Evolutionary conservation across 2,797 vertebrate species (phyloP), one percentile per base, ranked within the genome.

Genomic region (Erpetoichthys calabaricus): DNA sequence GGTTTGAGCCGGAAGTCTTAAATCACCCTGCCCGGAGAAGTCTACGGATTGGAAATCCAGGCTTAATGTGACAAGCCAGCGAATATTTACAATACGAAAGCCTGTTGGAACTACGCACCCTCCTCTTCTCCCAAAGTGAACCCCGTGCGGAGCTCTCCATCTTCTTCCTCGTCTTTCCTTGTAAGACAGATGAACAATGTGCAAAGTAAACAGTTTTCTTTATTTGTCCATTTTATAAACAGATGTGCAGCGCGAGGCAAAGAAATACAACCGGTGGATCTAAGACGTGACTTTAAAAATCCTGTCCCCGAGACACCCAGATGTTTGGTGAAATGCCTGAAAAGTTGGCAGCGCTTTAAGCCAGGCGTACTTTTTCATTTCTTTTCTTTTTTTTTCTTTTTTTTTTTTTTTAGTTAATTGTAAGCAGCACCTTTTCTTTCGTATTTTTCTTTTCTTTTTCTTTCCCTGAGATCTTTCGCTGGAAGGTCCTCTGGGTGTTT

Each of bases 301-400:
- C 9, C 5, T 9, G 50, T 51, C 41, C 50, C 41, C 41, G 5
- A 51, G 41, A 51, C 50, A 51, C 4, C 5, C 50, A 51, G 50
- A 51, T 51, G 50, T 51, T 51, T 51, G 51, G 50, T 6, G 9
- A 51, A 51, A 51, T 51, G 50, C 5, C 8, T 6, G 8, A 51
- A 51, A 51, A 6, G 8, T 9, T 51, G 50, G 8, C 50, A 51
- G 50, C 5, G 8, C 41, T 5, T 51, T 6, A 51, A 8, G 5
- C 9, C 50, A 51, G 70, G 68, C 67, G 47, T 62, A 59, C 57
- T 59, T 67, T 67, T 56, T 60, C 59, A 67, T 66, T 60, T 66
- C 56, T 66, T 61, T 68, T 25, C 10, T 57, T 4, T 57, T 3
- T 10, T 57, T 4, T 57, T 3, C 8, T 7, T 44, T 6, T 50